Percentiles rank a stretch among this genome's conserved stretches.
These are phyloP conservation scores for Automeris io DNA, from an alignment of 2,888 invertebrate genomes.

Conservation along the genomic window DNA sequence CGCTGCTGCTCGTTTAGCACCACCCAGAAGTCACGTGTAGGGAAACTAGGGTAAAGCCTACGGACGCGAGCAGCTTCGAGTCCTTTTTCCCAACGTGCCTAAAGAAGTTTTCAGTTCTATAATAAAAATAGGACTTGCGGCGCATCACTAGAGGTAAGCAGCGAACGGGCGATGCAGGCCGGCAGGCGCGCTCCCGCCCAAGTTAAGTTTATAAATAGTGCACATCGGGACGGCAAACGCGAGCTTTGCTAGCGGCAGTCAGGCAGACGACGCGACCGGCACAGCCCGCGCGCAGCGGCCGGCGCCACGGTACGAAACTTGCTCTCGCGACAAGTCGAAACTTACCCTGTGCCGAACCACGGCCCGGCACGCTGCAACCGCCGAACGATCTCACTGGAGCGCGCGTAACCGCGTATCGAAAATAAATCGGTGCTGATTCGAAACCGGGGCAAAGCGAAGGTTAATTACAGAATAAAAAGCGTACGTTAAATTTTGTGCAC, in stretches of 20 bases:
- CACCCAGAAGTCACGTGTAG: too few relatives aligned
- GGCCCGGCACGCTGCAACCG: slow-evolving; percentile 7
- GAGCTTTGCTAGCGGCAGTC: slow-evolving; percentile 18
- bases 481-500: slow-evolving; percentile 62
- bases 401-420: slow-evolving; percentile 68
- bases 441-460: slow-evolving; percentile 73
- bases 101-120: too few relatives aligned
- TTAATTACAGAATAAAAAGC: slow-evolving; percentile 73
- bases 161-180: slow-evolving; percentile 37
- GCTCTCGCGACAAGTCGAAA: too few relatives aligned
- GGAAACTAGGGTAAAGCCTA: too few relatives aligned
- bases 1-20: too few relatives aligned
- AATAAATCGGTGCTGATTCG: slow-evolving; percentile 71
- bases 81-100: too few relatives aligned
- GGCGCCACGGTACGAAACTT: too few relatives aligned
- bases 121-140: too few relatives aligned
- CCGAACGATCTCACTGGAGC: too few relatives aligned
- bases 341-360: slow-evolving; percentile 14
- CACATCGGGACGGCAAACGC: slow-evolving; percentile 56
- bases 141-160: too few relatives aligned
- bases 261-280: slow-evolving; percentile 54
- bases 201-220: slow-evolving; percentile 74
- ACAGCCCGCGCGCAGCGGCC: slow-evolving; percentile 42
- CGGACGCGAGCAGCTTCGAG: too few relatives aligned
- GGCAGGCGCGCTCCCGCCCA: slow-evolving; percentile 44